Evolutionary conservation across 2,888 invertebrate genomes (phyloP), one percentile per base, ranked within the genome.

Genomic region (Patella pellucida): DNA sequence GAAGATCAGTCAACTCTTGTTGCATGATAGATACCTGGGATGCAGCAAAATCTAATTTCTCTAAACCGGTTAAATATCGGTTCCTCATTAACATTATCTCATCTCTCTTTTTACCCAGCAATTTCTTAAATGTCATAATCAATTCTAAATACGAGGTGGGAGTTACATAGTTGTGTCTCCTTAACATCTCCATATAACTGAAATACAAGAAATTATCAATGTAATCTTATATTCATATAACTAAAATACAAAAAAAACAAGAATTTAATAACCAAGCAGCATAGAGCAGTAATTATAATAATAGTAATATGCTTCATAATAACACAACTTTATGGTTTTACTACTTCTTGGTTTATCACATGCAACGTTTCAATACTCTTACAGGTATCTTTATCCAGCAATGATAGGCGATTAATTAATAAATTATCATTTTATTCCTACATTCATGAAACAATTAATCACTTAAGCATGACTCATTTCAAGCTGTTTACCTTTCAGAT

Each of bases 1-100:
- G 91, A 52, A 91, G 83, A 76, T 90, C 91, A 67, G 82, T 85
- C 77, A 91, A 82, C 79, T 91, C 90, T 71, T 87, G 85, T 84
- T 91, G 91, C 91, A 91, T 91, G 52, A 89, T 85, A 1, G 88
- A 85, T 56, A 91, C 90, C 81, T 90, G 89, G 7, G 88, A 87
- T 4, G 90, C 88, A 23, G 91, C 91, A 84, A 90, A 90, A 51
- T 90, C 87, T 69, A 91, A 86, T 78, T 91, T 91, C 80, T 91
- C 91, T 75, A 91, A 81, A 76, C 91, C 91, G 51, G 88, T 89
- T 69, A 90, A 81, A 89, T 98, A 98, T 19, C 97, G 94, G 93
- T 90, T 90, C 81, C 90, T 89, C 80, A 91, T 84, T 51, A 84
- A 86, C 74, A 87, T 81, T 74, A 90, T 88, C 76, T 89, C 89